Conservation (phyloP, 2,113 vertebrate species). For the Neogale vison region DNA sequence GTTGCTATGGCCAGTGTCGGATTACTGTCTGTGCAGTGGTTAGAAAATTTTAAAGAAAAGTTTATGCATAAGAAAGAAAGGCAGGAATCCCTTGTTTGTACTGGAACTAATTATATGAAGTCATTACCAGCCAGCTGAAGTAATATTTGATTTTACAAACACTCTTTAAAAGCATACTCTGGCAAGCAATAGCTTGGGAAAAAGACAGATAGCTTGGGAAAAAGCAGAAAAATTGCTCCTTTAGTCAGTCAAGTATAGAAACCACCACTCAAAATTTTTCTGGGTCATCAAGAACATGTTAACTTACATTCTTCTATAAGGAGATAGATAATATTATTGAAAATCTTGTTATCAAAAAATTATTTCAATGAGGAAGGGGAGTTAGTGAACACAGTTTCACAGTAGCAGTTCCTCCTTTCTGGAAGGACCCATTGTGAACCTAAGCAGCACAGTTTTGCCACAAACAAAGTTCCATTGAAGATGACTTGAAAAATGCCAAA, state of each 20-base stretch:
- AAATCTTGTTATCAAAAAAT: neutral
- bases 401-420: neutral
- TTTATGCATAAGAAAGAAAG: neutral
- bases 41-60: constrained; percentile 26
- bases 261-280: neutral
- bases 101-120: neutral
- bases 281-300: neutral
- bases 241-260: neutral
- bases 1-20: neutral
- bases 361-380: neutral
- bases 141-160: constrained; percentile 34
- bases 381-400: neutral
- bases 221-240: neutral
- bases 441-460: neutral
- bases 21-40: neutral
- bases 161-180: neutral
- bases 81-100: neutral
- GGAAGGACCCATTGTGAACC: neutral
- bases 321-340: constrained; percentile 9
- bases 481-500: neutral
- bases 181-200: neutral
- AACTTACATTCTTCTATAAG: neutral
- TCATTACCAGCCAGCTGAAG: neutral
- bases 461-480: neutral
- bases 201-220: neutral